Base-by-base conservation (phyloP, 2,797 vertebrate species). In the Loriculus beryllinus region DNA sequence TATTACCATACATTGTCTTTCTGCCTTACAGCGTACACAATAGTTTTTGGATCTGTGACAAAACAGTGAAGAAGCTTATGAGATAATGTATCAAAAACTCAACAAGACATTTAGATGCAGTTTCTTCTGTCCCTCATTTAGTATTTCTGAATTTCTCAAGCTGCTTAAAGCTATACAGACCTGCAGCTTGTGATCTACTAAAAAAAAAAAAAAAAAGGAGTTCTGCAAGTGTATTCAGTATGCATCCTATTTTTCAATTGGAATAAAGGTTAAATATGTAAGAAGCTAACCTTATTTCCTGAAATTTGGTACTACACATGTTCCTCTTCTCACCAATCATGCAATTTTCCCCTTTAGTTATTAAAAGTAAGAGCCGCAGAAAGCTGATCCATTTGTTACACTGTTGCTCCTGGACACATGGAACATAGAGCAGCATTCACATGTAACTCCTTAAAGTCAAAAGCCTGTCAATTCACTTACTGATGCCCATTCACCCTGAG, bases 291-390 rank as follows among this genome's bases (percentile, higher is more conserved):
- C 7, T 39, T 68, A 18, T 25, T 35, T 74, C 54, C 68, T n/a
- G 2, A 86, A 82, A 76, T 43, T 43, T 29, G 35, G 5, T 15
- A 28, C 15, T 23, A 40, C 2, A 15, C 8, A 72, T 35, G 19
- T 31, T 39, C 19, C 33, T 22, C 17, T 57, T 15, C 33, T 8
- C 20, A n/a, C 9, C 0, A 1, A 33, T 29, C 19, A 62, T 0
- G 0, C 11, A 21, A 29, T 49, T 26, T 57, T 47, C 22, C 18
- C 43, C 59, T 64, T 51, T 28, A 51, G 3, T 52, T 25, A 75
- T 25, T 10, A 37, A 23, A 39, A 74, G 17, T 7, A 37, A 17
- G 25, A 76, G 56, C 18, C 21, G 22, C 8, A 47, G 39, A 29
- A 89, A 78, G 29, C 29, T 8, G 62, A 60, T 20, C 14, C 1